Conservation (phyloP, 2,113 vertebrate species). For the Cisticola juncidis region DNA sequence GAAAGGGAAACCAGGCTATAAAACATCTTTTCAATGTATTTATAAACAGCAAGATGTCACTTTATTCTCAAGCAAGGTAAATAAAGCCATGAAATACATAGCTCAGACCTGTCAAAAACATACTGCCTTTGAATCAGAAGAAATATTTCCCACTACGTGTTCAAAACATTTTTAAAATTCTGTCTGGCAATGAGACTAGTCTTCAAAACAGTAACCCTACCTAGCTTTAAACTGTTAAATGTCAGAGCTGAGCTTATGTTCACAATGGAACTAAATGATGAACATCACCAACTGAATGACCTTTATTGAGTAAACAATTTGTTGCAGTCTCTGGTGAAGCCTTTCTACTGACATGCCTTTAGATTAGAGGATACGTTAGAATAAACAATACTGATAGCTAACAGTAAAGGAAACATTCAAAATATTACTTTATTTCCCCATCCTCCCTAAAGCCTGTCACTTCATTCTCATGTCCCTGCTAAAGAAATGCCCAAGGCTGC, state of each 20-base stretch:
- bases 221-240: conserved; percentile 31
- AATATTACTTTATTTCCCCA: not conserved
- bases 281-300: conserved; percentile 14
- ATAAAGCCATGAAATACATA: conserved; percentile 29
- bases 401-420: not conserved
- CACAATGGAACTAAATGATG: conserved; percentile 7
- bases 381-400: not conserved
- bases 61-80: conserved; percentile 53
- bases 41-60: conserved; percentile 18
- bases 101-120: conserved; percentile 12
- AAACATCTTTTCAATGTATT: not conserved
- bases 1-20: not conserved
- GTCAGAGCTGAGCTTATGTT: conserved; percentile 22
- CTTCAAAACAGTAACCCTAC: not conserved
- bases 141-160: not conserved
- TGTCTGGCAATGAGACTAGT: conserved; percentile 14
- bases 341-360: conserved; percentile 22
- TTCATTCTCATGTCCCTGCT: not conserved
- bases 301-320: conserved; percentile 53
- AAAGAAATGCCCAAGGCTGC: not conserved
- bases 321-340: conserved; percentile 34
- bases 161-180: not conserved
- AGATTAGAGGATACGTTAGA: not conserved
- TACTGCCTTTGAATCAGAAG: conserved; percentile 18
- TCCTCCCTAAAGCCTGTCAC: not conserved